These are phyloP conservation scores for Drosophila leontia DNA, from an alignment of 1,140 invertebrate species.

Conservation along the genomic window DNA sequence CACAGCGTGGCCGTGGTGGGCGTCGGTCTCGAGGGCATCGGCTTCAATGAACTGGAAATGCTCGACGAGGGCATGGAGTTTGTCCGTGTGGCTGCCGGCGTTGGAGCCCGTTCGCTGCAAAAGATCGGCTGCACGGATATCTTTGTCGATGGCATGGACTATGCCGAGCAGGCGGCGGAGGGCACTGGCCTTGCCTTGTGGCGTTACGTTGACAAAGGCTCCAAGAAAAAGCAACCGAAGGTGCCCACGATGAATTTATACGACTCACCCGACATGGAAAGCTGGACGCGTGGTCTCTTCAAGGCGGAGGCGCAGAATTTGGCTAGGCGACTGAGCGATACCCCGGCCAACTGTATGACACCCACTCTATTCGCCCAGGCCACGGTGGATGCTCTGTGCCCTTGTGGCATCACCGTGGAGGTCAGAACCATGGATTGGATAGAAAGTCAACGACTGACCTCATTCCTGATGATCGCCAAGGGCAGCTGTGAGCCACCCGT, in stretches of 20 bases:
- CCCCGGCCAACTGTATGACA: slow-evolving; percentile 94
- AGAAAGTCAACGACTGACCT: slow-evolving; percentile 89
- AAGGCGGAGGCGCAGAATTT: slow-evolving; percentile 94
- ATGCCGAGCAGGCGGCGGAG: slow-evolving; percentile 87
- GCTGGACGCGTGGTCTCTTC: slow-evolving; percentile 90
- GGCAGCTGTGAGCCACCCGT: slow-evolving; percentile 90
- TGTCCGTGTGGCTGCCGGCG: slow-evolving; percentile 85
- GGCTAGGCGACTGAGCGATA: slow-evolving; percentile 91
- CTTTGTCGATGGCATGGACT: slow-evolving; percentile 89
- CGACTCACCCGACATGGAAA: slow-evolving; percentile 82
- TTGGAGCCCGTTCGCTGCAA: slow-evolving; percentile 86
- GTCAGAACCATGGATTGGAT: slow-evolving; percentile 90
- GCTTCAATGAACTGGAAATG: slow-evolving; percentile 88
- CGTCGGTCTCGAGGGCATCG: slow-evolving; percentile 88
- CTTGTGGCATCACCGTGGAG: slow-evolving; percentile 87
- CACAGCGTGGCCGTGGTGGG: slow-evolving; percentile 89
- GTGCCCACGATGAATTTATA: slow-evolving; percentile 85
- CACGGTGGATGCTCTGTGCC: slow-evolving; percentile 85
- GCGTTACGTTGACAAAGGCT: slow-evolving; percentile 88
- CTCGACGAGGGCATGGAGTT: slow-evolving; percentile 88
- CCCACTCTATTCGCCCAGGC: slow-evolving; percentile 92
- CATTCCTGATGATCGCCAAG: slow-evolving; percentile 91
- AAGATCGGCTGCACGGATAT: slow-evolving; percentile 86
- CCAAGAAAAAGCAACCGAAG: slow-evolving; percentile 85
- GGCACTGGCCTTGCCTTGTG: slow-evolving; percentile 86